These are phyloP conservation scores for Whitmania pigra DNA, from an alignment of 1,140 invertebrate species.

Conservation along the genomic window DNA sequence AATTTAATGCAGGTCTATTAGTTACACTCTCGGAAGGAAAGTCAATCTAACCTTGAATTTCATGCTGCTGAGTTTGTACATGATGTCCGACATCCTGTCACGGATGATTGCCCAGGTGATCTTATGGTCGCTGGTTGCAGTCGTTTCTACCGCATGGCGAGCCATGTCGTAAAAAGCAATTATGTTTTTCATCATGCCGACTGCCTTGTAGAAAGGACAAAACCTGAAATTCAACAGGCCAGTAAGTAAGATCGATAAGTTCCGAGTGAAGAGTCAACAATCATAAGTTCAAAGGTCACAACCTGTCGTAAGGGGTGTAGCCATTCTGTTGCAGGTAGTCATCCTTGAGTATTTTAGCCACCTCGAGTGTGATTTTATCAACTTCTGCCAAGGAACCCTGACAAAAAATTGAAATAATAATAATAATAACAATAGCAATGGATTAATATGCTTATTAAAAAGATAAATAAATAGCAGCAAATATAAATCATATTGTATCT, in stretches of 20 bases:
- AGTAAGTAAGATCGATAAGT: not conserved
- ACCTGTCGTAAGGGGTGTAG: slow-evolving; percentile 77
- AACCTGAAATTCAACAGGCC: slow-evolving; percentile 52
- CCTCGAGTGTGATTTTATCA: slow-evolving; percentile 97
- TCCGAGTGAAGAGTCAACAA: not conserved
- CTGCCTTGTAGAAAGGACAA: slow-evolving; percentile 99
- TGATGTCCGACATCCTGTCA: slow-evolving; percentile 85
- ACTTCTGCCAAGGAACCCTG: slow-evolving; percentile 86
- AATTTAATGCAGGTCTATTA: too few species aligned
- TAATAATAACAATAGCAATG: too few species aligned
- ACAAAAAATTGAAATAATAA: slow-evolving; percentile 15
- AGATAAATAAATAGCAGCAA: too few species aligned
- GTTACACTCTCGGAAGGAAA: too few species aligned
- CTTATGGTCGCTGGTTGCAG: slow-evolving; percentile 96
- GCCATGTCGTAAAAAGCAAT: slow-evolving; percentile 97
- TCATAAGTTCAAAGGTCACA: not conserved
- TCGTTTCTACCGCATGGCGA: slow-evolving; percentile 92
- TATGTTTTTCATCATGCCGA: slow-evolving; percentile 96
- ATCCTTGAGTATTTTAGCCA: slow-evolving; percentile 94
- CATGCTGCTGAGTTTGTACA: slow-evolving; percentile 97
- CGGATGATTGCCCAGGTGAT: slow-evolving; percentile 95
- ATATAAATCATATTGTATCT: too few species aligned
- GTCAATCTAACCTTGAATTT: slow-evolving; percentile 77
- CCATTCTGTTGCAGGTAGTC: slow-evolving; percentile 92
- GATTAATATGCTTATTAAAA: too few species aligned